phyloP scores from a whole-genome alignment of 2,888 invertebrate genomes.

The Abrostola tripartita region DNA sequence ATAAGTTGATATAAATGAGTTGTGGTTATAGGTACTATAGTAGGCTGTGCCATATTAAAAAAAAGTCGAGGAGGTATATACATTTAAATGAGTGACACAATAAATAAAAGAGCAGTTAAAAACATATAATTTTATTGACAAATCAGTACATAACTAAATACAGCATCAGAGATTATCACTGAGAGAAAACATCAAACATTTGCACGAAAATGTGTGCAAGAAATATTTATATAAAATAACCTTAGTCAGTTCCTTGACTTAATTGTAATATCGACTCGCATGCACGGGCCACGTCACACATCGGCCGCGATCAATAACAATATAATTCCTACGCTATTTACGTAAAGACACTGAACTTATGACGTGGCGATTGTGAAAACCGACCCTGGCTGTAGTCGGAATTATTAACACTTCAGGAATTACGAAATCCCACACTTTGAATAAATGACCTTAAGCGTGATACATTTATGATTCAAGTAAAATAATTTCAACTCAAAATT shows the following conservation, averaged over 20 bases:
- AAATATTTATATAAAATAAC: constrained; percentile 52
- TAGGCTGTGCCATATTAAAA: no score
- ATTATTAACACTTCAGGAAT: constrained; percentile 44
- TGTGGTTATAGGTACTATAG: no score
- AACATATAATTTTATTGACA: constrained; percentile 52
- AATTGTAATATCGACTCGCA: constrained; percentile 44
- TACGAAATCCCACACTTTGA: constrained; percentile 16
- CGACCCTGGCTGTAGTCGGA: constrained; percentile 38
- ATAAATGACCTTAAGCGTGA: background rate
- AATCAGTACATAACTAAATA: constrained; percentile 36
- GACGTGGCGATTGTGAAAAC: constrained; percentile 40
- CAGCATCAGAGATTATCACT: constrained; percentile 39
- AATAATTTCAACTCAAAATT: no score
- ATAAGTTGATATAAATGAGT: no score
- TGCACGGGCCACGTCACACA: constrained; percentile 38
- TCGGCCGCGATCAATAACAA: constrained; percentile 40
- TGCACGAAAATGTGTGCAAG: constrained; percentile 46
- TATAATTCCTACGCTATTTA: constrained; percentile 41
- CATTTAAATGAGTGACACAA: no score
- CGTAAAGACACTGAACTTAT: constrained; percentile 41
- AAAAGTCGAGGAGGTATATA: no score
- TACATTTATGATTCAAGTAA: background rate
- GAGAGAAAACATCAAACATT: constrained; percentile 31
- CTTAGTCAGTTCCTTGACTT: constrained; percentile 53
- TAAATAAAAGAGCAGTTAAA: constrained; percentile 16